A percentile compares a stretch with the other conserved stretches of the same genome.
Conservation (phyloP, 2,113 vertebrate species). For the Leucopsar rothschildi region DNA sequence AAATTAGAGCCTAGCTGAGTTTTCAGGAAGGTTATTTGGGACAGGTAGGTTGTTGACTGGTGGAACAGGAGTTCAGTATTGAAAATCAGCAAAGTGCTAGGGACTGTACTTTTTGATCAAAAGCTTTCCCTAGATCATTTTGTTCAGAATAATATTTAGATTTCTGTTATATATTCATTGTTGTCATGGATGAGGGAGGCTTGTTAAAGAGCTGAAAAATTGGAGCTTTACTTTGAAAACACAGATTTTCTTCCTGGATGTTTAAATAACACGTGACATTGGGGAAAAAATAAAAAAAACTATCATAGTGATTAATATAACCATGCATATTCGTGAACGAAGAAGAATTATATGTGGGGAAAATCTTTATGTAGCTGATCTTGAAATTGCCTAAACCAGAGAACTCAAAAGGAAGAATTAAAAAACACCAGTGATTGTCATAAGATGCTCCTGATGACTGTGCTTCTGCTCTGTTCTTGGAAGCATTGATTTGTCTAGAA, state of each 20-base stretch:
- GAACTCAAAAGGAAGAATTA: background rate
- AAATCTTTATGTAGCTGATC: background rate
- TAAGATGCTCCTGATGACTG: background rate
- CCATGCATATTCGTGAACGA: background rate
- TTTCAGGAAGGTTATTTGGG: background rate
- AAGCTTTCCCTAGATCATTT: background rate
- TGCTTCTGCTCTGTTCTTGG: background rate
- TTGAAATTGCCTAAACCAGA: background rate
- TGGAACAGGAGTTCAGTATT: background rate
- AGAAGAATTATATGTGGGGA: background rate
- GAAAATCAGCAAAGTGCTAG: background rate
- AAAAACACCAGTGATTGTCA: fast-evolving
- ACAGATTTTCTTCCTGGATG: background rate
- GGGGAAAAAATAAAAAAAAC: background rate
- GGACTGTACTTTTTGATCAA: background rate
- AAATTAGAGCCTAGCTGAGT: background rate
- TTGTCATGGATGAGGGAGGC: background rate
- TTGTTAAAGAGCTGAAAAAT: background rate
- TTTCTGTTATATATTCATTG: background rate
- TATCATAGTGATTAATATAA: background rate
- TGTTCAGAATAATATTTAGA: background rate
- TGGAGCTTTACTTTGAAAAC: background rate
- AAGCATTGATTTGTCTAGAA: background rate
- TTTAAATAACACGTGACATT: background rate
- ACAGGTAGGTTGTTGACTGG: background rate